Evolutionary conservation across 2,888 invertebrate species (phyloP).

Genomic region (Cremastinae sp.): DNA sequence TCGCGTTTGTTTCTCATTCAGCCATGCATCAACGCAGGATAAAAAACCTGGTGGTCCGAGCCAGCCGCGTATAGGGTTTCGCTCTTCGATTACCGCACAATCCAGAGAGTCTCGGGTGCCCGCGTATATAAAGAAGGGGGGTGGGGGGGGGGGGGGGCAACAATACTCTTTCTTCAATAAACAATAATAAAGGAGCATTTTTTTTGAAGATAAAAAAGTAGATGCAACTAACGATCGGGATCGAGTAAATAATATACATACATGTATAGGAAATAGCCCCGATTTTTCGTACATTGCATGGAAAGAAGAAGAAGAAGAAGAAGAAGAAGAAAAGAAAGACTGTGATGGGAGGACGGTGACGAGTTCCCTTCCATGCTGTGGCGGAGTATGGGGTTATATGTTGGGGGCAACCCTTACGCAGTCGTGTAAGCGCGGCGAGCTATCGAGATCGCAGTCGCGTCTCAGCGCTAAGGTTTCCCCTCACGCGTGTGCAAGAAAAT

Average conservation of each 20-base stretch:
- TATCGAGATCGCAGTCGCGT: slow-evolving; percentile 60
- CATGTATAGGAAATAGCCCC: too few species aligned
- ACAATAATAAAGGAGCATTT: not conserved
- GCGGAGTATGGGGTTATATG: slow-evolving; percentile 9
- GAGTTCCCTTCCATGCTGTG: slow-evolving; percentile 43
- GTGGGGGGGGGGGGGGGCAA: slow-evolving; percentile 45
- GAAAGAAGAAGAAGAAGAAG: too few species aligned
- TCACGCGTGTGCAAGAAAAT: slow-evolving; percentile 18
- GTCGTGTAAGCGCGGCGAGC: slow-evolving; percentile 60
- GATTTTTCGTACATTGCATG: too few species aligned
- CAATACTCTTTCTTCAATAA: slow-evolving; percentile 33
- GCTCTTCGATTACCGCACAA: slow-evolving; percentile 73
- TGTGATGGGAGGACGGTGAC: slow-evolving; percentile 34
- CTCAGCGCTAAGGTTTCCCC: slow-evolving; percentile 63
- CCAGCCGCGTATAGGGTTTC: slow-evolving; percentile 72
- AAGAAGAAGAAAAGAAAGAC: too few species aligned
- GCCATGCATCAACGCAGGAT: slow-evolving; percentile 22
- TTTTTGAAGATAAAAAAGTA: not conserved
- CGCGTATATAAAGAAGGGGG: too few species aligned
- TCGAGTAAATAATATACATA: slow-evolving; percentile 7
- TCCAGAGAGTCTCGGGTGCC: slow-evolving; percentile 61
- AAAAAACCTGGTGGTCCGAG: slow-evolving; percentile 32
- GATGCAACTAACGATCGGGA: not conserved
- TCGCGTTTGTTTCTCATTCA: not conserved
- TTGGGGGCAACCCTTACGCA: slow-evolving; percentile 55